Evolutionary conservation across 2,113 vertebrate species (phyloP).

Genomic region (Ameiurus melas): DNA sequence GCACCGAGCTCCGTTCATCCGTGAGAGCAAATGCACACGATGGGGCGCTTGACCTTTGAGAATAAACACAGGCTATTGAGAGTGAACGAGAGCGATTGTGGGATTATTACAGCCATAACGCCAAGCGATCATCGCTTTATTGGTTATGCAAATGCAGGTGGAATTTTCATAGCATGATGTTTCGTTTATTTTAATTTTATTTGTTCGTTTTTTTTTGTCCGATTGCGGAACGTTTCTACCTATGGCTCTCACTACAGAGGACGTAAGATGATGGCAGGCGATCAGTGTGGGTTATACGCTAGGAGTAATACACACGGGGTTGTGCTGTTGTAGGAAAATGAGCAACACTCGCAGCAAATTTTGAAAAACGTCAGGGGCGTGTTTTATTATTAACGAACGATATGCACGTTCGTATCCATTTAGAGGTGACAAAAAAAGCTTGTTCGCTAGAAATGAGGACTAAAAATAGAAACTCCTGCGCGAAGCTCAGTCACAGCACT

Average conservation of each 20-base stretch:
- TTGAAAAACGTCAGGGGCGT: too few relatives aligned
- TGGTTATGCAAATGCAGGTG: neutral
- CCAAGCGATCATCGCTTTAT: neutral
- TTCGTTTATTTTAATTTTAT: too few relatives aligned
- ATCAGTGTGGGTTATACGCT: neutral
- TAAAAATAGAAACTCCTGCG: too few relatives aligned
- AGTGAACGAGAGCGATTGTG: neutral
- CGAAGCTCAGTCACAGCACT: too few relatives aligned
- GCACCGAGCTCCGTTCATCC: conserved; percentile 1
- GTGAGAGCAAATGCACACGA: neutral
- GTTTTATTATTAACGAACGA: too few relatives aligned
- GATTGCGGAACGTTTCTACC: neutral
- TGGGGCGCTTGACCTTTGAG: conserved; percentile 31
- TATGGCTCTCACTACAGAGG: neutral
- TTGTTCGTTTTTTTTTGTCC: neutral
- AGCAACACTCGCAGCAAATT: neutral
- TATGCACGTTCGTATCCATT: neutral
- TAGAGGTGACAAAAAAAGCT: neutral
- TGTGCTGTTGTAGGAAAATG: neutral
- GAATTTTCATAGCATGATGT: neutral
- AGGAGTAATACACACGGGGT: neutral
- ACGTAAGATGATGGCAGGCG: too few relatives aligned
- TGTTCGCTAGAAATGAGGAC: neutral
- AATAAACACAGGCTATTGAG: conserved; percentile 25
- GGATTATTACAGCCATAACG: conserved; percentile 16